These are phyloP conservation scores for Temnothorax unifasciatus DNA, from an alignment of 2,888 invertebrate species.

Conservation along the genomic window DNA sequence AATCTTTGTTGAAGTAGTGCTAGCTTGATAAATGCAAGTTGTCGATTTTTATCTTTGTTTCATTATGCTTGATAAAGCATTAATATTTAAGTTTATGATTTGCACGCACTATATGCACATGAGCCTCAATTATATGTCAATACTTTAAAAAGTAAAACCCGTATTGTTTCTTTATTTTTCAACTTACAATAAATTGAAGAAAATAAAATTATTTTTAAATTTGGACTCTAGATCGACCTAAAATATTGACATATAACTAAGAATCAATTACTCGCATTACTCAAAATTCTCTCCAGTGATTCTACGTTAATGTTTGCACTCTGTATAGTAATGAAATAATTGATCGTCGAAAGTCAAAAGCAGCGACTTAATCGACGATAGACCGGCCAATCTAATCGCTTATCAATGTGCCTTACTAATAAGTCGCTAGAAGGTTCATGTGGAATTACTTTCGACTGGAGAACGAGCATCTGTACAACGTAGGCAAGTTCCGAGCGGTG, in stretches of 20 bases:
- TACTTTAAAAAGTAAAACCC: neutral
- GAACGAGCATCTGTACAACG: constrained; percentile 92
- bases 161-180: neutral
- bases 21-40: constrained; percentile 11
- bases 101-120: neutral
- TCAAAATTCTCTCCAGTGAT: constrained; percentile 7
- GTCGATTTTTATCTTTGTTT: constrained; percentile 11
- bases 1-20: constrained; percentile 4
- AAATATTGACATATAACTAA: constrained; percentile 9
- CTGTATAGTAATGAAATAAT: constrained; percentile 20
- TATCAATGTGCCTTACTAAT: constrained; percentile 67
- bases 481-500: constrained; percentile 91
- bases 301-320: constrained; percentile 4
- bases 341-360: constrained; percentile 36
- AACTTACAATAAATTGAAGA: neutral
- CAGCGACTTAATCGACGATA: constrained; percentile 42
- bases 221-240: neutral
- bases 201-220: neutral
- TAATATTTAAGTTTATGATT: constrained; percentile 14
- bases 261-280: neutral
- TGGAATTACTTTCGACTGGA: constrained; percentile 92
- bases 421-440: constrained; percentile 87
- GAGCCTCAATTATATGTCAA: neutral
- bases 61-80: neutral
- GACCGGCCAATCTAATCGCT: constrained; percentile 39